A percentile compares a stretch with the other conserved stretches of the same genome.
Conservation (phyloP, 2,113 vertebrate species). For the Phoxinus phoxinus region DNA sequence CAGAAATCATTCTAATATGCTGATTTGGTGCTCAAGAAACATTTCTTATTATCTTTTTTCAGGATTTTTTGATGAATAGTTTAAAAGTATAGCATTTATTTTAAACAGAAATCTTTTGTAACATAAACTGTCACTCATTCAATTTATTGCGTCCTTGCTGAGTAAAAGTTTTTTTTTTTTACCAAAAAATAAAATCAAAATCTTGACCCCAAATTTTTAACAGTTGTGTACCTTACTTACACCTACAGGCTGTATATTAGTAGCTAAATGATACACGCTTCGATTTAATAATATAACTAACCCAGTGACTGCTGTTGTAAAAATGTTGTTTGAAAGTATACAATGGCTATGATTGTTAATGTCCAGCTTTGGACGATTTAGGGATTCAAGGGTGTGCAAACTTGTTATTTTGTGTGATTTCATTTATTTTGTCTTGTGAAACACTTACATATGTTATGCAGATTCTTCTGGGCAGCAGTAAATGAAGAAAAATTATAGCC, state of each 20-base stretch:
- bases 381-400: not conserved
- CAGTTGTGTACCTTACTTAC: too few relatives aligned
- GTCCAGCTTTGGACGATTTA: not conserved
- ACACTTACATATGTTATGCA: not conserved
- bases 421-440: not conserved
- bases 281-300: not conserved
- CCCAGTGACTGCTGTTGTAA: not conserved
- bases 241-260: too few relatives aligned
- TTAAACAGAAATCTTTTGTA: not conserved
- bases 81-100: not conserved
- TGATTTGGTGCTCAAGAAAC: not conserved
- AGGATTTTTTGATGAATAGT: not conserved
- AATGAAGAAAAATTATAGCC: not conserved
- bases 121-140: not conserved
- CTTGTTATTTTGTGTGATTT: not conserved
- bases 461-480: not conserved
- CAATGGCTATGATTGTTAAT: not conserved
- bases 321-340: not conserved
- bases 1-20: not conserved
- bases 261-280: too few relatives aligned
- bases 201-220: too few relatives aligned
- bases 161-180: not conserved
- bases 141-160: not conserved
- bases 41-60: not conserved
- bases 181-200: too few relatives aligned